These are phyloP conservation scores for Metallyticus violacea DNA, from an alignment of 2,888 invertebrate genomes.

Conservation along the genomic window DNA sequence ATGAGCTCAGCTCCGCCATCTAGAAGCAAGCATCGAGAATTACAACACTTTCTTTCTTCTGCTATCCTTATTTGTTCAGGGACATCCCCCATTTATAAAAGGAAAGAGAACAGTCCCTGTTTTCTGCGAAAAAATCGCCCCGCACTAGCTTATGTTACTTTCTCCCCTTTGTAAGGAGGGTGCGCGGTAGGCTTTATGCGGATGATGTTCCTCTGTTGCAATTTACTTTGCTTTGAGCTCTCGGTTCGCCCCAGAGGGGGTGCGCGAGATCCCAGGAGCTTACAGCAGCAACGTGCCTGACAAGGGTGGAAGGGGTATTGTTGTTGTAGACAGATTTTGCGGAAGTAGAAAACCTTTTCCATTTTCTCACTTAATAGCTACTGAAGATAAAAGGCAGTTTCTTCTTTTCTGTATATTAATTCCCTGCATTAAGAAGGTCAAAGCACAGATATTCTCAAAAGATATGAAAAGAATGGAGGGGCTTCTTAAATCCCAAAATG, in stretches of 20 bases:
- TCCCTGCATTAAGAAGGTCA: not conserved
- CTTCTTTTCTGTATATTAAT: not conserved
- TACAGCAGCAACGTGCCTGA: not conserved
- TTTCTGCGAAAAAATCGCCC: not conserved
- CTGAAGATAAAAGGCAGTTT: not conserved
- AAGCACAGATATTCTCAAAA: not conserved
- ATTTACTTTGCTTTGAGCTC: slow-evolving; percentile 15
- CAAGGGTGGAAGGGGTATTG: not conserved
- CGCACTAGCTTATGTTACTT: too few species aligned
- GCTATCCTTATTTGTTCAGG: too few species aligned
- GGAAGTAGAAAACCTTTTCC: too few species aligned
- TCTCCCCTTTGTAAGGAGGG: not conserved
- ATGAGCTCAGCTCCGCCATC: too few species aligned
- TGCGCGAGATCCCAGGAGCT: not conserved
- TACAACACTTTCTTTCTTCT: too few species aligned
- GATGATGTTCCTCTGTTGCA: slow-evolving; percentile 2
- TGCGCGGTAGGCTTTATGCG: not conserved
- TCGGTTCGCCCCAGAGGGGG: not conserved
- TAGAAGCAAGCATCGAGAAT: too few species aligned
- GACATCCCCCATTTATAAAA: too few species aligned
- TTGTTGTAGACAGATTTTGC: not conserved
- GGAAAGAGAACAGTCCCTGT: too few species aligned
- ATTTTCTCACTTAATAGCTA: too few species aligned
- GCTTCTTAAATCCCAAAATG: not conserved
- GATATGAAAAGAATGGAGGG: not conserved